These are phyloP conservation scores for Drosophila triauraria DNA, from an alignment of 1,140 invertebrate species.

Conservation along the genomic window DNA sequence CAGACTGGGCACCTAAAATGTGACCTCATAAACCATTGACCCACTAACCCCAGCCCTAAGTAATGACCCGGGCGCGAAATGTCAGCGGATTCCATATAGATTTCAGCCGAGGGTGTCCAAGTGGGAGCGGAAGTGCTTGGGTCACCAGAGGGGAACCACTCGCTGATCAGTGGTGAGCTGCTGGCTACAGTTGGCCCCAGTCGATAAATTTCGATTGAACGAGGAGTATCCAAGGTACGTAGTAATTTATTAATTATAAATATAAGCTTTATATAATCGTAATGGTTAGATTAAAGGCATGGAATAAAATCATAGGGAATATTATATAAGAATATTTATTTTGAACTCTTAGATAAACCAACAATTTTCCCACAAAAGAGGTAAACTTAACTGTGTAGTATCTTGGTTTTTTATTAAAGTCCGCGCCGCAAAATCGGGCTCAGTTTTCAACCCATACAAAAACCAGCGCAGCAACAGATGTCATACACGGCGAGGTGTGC, in stretches of 20 bases:
- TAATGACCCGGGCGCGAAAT: constrained; percentile 74
- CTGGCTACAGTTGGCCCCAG: constrained; percentile 12
- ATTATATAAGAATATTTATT: no score
- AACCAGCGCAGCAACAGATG: constrained; percentile 40
- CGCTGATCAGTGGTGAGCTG: constrained; percentile 44
- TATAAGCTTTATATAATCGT: background rate
- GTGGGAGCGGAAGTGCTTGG: constrained; percentile 58
- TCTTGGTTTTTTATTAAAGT: background rate
- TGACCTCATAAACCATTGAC: constrained; percentile 80
- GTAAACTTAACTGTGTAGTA: background rate
- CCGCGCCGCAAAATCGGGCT: background rate
- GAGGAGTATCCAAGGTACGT: background rate
- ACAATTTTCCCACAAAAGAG: background rate
- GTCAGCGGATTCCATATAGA: constrained; percentile 75
- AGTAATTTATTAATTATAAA: constrained; percentile 4
- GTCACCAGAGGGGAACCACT: constrained; percentile 47
- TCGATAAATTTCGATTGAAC: background rate
- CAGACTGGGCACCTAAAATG: constrained; percentile 32
- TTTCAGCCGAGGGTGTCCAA: constrained; percentile 41
- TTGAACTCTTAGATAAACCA: no score
- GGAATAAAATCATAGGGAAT: no score
- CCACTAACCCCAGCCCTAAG: constrained; percentile 76
- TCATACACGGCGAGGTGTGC: constrained; percentile 23
- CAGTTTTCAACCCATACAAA: constrained; percentile 14
- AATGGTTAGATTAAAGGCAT: background rate